These are phyloP conservation scores for Abrostola tripartita DNA, from an alignment of 2,888 invertebrate species.

Conservation along the genomic window DNA sequence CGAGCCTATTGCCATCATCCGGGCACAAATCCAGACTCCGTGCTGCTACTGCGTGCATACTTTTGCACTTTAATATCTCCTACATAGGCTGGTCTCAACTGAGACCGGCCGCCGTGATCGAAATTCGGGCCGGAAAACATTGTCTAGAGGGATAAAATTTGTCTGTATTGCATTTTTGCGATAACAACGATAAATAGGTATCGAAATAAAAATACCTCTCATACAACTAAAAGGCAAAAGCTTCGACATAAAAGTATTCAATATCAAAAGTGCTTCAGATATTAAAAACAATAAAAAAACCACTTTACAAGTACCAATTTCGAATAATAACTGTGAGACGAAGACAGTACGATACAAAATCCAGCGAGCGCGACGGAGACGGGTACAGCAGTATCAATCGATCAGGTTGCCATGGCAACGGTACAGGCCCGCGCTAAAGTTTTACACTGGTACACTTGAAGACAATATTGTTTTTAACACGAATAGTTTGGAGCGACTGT, in stretches of 20 bases:
- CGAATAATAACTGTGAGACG: conserved; percentile 57
- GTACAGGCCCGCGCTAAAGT: conserved; percentile 54
- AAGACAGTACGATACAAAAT: conserved; percentile 43
- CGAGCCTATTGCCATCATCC: too few species aligned
- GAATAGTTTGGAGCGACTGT: conserved; percentile 21
- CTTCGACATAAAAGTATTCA: conserved; percentile 5
- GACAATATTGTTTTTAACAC: conserved; percentile 17
- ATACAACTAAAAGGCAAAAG: not conserved
- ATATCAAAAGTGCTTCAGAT: conserved; percentile 17
- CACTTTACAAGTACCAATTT: conserved; percentile 46
- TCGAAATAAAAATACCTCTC: not conserved
- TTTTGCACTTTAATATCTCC: too few species aligned
- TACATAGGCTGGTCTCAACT: too few species aligned
- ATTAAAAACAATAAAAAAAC: conserved; percentile 53
- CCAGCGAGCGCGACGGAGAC: conserved; percentile 49
- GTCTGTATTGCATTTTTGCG: too few species aligned
- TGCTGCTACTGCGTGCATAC: too few species aligned
- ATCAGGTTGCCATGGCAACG: conserved; percentile 77
- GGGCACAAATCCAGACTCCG: too few species aligned
- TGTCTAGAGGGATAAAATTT: too few species aligned
- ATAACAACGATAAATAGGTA: too few species aligned
- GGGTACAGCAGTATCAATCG: conserved; percentile 71
- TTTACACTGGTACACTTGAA: conserved; percentile 9
- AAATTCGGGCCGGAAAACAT: too few species aligned
- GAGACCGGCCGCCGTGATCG: too few species aligned